Base-by-base conservation (phyloP, 1,140 invertebrate genomes). In the Eumeta japonica region DNA sequence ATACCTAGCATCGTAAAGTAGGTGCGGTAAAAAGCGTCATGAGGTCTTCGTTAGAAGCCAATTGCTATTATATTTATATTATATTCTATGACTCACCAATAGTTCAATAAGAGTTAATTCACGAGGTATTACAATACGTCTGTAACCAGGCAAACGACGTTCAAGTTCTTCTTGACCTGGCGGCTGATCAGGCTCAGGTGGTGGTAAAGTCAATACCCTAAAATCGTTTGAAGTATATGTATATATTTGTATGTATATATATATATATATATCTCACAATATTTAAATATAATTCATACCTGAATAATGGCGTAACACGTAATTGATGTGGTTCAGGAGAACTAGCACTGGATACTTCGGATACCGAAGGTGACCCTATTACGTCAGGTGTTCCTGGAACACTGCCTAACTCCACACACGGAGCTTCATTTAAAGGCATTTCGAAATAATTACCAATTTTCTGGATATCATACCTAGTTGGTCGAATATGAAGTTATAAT, bases 71-170 rank as follows among this genome's bases (percentile, higher is more conserved):
- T 13, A 32, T 47, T 15, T 27, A 11, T 10, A 34, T 16, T 36
- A 34, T 38, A 39, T 20, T 20, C 10, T 35, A 13, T 16, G 33
- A 45, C 72, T 65, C 59, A 81, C 81, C 66, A 83, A 48, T 1
- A 83, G 39, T 47, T 81, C 80, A 40, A 80, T 77, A 10, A 82
- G 55, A 10, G 79, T 81, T 15, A 78, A 65, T 46, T 83, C 80
- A 4, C 79, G 53, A 1, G 80, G 80, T 45, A 82, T 66, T 5
- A 76, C 73, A 28, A 79, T 77, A 0, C 78, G 75, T 37, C 78
- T 53, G 48, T 80, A 67, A 37, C 56, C 73, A 10, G 67, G 73
- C 15, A 75, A 39, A 2, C 70, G 59, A 3, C 66, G 59, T 35
- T 74, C 70, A 31, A 74, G 37, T 28, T 71, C 66, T 1, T 74